Evolutionary conservation across 2,113 vertebrate species (phyloP).

Genomic region (Alectura lathami): DNA sequence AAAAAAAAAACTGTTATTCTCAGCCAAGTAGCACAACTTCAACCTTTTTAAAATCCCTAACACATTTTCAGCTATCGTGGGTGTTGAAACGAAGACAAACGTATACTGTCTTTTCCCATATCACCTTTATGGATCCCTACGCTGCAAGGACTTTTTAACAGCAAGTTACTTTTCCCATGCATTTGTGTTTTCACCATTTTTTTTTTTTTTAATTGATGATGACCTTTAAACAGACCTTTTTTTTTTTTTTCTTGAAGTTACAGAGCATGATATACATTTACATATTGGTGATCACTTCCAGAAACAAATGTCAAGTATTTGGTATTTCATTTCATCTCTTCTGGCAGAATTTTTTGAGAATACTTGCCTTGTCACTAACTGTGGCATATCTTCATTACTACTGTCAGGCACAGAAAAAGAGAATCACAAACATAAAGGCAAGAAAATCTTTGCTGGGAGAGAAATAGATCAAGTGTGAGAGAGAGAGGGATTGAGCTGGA

Average conservation of each 20-base stretch:
- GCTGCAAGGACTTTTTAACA: conserved; percentile 1
- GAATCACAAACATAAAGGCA: neutral
- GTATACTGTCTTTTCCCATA: neutral
- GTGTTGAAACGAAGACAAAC: neutral
- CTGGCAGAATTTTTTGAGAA: neutral
- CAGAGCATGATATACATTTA: neutral
- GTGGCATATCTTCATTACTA: conserved; percentile 16
- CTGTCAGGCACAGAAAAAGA: conserved; percentile 1
- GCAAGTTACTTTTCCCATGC: neutral
- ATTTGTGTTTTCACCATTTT: neutral
- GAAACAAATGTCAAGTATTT: neutral
- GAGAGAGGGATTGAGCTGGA: neutral
- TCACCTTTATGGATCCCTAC: neutral
- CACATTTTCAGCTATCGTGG: neutral
- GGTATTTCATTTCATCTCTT: neutral
- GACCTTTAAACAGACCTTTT: neutral
- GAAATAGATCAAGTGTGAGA: neutral
- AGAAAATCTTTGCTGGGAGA: neutral
- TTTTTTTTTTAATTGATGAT: neutral
- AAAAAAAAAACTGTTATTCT: no score
- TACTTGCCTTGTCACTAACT: neutral
- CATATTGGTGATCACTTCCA: neutral
- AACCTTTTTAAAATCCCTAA: neutral
- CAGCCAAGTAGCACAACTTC: neutral
- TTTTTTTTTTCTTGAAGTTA: neutral